Percentiles rank a stretch among this genome's conserved stretches.
phyloP scores from a whole-genome alignment of 2,888 invertebrate species.

The Anorthoa munda region DNA sequence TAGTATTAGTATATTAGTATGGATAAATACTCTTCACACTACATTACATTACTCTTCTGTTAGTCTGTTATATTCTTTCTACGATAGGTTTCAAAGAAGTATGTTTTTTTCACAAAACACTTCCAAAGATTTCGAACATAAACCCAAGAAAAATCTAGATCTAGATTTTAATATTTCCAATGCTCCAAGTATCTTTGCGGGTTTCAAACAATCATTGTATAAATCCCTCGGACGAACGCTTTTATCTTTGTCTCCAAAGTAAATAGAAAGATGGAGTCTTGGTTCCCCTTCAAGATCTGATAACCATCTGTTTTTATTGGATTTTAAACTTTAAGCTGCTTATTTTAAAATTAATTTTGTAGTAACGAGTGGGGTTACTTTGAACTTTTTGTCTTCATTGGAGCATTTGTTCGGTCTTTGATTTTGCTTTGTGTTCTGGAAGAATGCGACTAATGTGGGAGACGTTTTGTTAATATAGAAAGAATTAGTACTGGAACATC shows the following conservation, averaged over 20 bases:
- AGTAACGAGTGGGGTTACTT: constrained; percentile 24
- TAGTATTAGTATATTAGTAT: too few relatives aligned
- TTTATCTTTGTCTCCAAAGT: constrained; percentile 80
- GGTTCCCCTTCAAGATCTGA: constrained; percentile 56
- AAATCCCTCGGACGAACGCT: constrained; percentile 76
- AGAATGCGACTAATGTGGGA: constrained; percentile 17
- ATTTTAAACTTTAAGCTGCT: constrained; percentile 65
- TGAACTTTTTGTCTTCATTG: constrained; percentile 35
- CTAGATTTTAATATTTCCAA: constrained; percentile 73
- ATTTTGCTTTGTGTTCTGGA: constrained; percentile 35
- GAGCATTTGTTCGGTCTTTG: constrained; percentile 39
- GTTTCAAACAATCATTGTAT: constrained; percentile 75
- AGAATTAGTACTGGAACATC: background rate
- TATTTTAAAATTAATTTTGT: constrained; percentile 56
- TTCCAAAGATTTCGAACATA: constrained; percentile 27
- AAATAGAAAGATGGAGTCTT: constrained; percentile 73
- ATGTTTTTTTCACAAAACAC: background rate
- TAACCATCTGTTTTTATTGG: constrained; percentile 57
- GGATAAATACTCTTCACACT: constrained; percentile 1
- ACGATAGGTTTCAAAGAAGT: background rate
- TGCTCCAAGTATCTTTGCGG: constrained; percentile 68
- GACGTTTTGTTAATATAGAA: constrained; percentile 10
- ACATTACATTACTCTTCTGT: background rate
- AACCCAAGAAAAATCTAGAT: constrained; percentile 59
- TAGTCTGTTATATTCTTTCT: background rate